Percentiles rank a stretch among this genome's conserved stretches.
These are phyloP conservation scores for Cynocephalus volans DNA, from an alignment of 2,113 vertebrate genomes.

Conservation along the genomic window DNA sequence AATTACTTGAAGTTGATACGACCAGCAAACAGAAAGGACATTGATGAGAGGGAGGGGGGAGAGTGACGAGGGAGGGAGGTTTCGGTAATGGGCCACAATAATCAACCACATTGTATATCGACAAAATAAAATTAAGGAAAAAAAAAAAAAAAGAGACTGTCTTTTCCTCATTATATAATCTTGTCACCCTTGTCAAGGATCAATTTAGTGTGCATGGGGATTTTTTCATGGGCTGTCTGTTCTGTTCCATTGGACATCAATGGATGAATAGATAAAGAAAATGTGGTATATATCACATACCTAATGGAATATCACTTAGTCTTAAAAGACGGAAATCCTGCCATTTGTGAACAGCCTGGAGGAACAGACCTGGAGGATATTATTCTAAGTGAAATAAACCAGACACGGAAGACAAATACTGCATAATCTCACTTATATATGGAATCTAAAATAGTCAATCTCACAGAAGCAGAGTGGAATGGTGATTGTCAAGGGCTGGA, in stretches of 20 bases:
- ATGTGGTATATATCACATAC: neutral
- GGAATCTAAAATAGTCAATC: neutral
- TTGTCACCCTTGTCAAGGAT: neutral
- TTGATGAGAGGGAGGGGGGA: too few relatives aligned
- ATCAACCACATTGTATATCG: too few relatives aligned
- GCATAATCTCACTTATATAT: neutral
- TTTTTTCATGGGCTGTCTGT: neutral
- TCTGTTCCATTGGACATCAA: neutral
- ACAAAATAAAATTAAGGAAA: too few relatives aligned
- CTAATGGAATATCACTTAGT: neutral
- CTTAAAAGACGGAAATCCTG: neutral
- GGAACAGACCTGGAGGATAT: neutral
- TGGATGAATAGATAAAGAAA: neutral
- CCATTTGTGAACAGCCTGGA: neutral
- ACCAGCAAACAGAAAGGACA: too few relatives aligned
- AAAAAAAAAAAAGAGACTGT: neutral
- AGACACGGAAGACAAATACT: neutral
- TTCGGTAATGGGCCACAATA: too few relatives aligned
- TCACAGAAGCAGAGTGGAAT: neutral
- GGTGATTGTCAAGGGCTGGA: neutral
- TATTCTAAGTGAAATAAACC: neutral
- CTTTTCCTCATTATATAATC: neutral
- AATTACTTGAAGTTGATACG: too few relatives aligned
- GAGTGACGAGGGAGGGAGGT: too few relatives aligned
- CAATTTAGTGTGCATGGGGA: neutral